A percentile compares a stretch with the other conserved stretches of the same genome.
phyloP scores from a whole-genome alignment of 2,888 invertebrate species.

The Icerya purchasi region DNA sequence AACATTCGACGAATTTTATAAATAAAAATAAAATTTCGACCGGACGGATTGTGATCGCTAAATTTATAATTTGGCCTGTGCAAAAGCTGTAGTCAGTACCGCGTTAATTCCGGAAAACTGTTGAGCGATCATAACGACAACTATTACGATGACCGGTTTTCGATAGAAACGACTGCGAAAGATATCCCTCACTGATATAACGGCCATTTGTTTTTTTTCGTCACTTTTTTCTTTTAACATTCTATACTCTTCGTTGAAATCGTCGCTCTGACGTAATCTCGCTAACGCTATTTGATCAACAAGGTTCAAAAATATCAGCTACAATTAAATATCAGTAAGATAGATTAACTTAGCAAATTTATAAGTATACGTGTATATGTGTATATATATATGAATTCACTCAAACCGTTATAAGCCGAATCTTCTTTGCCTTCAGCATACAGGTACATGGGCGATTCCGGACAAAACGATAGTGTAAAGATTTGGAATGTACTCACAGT shows the following conservation, averaged over 20 bases:
- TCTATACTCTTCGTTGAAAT: conserved; percentile 66
- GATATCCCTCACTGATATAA: conserved; percentile 48
- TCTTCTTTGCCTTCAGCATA: conserved; percentile 87
- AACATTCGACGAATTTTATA: too few relatives aligned
- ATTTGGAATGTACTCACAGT: conserved; percentile 75
- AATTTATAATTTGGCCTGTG: too few relatives aligned
- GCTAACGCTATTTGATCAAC: conserved; percentile 38
- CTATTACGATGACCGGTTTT: conserved; percentile 57
- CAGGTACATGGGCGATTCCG: conserved; percentile 86
- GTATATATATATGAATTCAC: neutral
- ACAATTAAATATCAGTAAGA: neutral
- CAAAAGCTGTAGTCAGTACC: too few relatives aligned
- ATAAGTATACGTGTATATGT: conserved; percentile 1
- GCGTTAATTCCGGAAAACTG: conserved; percentile 80
- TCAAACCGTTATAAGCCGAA: conserved; percentile 42
- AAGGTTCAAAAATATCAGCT: neutral
- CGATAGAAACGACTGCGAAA: conserved; percentile 43
- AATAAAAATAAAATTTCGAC: too few relatives aligned
- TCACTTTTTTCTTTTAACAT: conserved; percentile 50
- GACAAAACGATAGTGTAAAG: conserved; percentile 77
- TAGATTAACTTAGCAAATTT: neutral
- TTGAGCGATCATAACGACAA: conserved; percentile 68
- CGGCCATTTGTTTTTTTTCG: conserved; percentile 34
- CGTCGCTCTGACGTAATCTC: conserved; percentile 53
- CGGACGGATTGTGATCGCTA: too few relatives aligned